Conservation (phyloP, 2,797 vertebrate species). For the Dromococcyx pavoninus region DNA sequence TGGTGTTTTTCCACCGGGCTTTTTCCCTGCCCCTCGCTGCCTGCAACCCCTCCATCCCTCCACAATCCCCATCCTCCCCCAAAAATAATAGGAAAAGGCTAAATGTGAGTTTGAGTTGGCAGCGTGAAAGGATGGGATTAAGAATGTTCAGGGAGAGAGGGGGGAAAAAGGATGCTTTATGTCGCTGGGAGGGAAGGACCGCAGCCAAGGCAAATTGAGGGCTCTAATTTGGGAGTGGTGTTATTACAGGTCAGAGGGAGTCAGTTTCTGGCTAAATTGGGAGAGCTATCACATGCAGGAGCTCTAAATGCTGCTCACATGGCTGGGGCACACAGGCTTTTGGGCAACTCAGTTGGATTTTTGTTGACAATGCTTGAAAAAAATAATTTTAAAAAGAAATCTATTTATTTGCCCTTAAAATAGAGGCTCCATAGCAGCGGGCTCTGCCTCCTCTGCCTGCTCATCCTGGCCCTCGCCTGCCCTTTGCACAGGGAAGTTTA, state of each 20-base stretch:
- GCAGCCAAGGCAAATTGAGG: conserved; percentile 80
- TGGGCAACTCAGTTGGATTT: conserved; percentile 29
- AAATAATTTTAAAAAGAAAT: not conserved
- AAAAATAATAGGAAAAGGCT: conserved; percentile 40
- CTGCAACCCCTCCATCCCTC: not conserved
- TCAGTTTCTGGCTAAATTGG: conserved; percentile 79
- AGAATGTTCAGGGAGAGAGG: conserved; percentile 54
- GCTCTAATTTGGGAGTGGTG: conserved; percentile 85
- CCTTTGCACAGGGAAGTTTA: conserved; percentile 59
- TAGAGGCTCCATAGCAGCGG: not conserved
- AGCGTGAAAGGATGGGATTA: conserved; percentile 62
- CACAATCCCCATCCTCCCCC: rapidly evolving
- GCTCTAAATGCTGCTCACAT: conserved; percentile 67
- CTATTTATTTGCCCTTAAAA: conserved; percentile 15
- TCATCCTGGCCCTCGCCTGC: conserved; percentile 1
- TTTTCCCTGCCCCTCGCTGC: conserved; percentile 51
- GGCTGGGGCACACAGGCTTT: conserved; percentile 16
- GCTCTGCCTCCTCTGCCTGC: not conserved
- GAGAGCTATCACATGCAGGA: conserved; percentile 74
- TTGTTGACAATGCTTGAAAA: conserved; percentile 39
- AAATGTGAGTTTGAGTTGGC: conserved; percentile 72
- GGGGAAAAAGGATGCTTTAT: conserved; percentile 72
- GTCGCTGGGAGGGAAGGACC: conserved; percentile 69
- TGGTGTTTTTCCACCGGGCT: conserved; percentile 74
- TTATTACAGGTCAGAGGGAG: conserved; percentile 82